Base-by-base conservation (phyloP, 2,888 invertebrate genomes). In the Epirrhoe alternata region DNA sequence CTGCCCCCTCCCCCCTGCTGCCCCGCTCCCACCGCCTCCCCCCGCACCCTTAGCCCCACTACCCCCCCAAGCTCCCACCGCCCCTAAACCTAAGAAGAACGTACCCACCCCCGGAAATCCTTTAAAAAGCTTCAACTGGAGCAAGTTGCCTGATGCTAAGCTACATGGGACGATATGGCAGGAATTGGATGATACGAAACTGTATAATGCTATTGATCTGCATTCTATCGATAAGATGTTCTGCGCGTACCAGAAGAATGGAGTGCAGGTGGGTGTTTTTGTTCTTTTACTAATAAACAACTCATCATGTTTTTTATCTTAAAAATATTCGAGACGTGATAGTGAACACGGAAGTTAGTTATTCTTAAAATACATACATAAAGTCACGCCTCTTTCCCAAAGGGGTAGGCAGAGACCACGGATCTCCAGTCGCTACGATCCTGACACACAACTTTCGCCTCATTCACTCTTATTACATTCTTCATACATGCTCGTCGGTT, bases 91-190 rank as follows among this genome's bases (percentile, higher is more conserved):
- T 16, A 96, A 96, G 86, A 98, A 98, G 89, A 97, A 98, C 88
- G 97, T 98, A 65, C 99, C 99, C 10, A 97, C 97, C 77, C 97
- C 99, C 0, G 95, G 97, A 5, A 97, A 97, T 87, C 98, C 98
- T 0, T 91, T 99, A 61, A 99, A 99, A 88, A 98, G 98, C 61
- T 98, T 99, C 93, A 99, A 99, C 92, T 99, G 99, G 99, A 97
- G 97, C 59, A 99, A 98, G 85, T 94, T 99, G 68, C 98, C 98
- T 0, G 98, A 98, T 76, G 95, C 96, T 49, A 98, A 98, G 84
- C 94, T 99, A 1, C 96, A 96, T 74, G 99, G 98, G 8, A 99
- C 99, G 0, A 96, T 99, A 69, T 99, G 99, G 99, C 97, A 96
- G 74, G 98, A 98, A 81, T 85, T 99, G 59, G 98, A 99, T 77